Evolutionary conservation across 2,113 vertebrate genomes (phyloP), one percentile per base, ranked within the genome.

Genomic region (Megaceryle torquata): DNA sequence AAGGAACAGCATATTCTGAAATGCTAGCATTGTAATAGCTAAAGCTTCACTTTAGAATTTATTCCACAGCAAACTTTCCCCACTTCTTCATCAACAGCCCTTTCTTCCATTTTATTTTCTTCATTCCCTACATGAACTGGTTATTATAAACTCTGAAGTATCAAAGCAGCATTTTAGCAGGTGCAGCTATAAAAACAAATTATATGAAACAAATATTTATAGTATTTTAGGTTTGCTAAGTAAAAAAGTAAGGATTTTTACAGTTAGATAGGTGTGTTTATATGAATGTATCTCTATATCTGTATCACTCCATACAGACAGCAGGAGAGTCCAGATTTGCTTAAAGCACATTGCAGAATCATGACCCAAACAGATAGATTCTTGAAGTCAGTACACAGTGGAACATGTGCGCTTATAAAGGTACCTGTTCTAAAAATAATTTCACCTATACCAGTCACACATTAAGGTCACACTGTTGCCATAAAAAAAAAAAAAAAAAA

Each of bases 391-490:
- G 19, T 12, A 31, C 20, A 46, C 31, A 86, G 39, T 5, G 17
- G 14, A 94, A 78, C 28, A 21, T n/a, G 65, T 0, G 17, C 76
- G 69, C 28, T 75, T 79, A 17, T 37, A 84, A 51, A 70, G 5
- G 28, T 7, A 89, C 43, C 77, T 72, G 81, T 61, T 96, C 78
- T 74, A 91, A 87, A 93, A 93, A 95, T 91, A 91, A 48, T 84
- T 93, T 69, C 53, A 82, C 69, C 69, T 82, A 59, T 50, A 48
- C 60, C 39, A 28, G 39, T 74, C 68, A 80, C 21, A 94, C 71
- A 25, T 33, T 83, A 91, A 97, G 96, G 97, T 96, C 95, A 91
- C 21, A 21, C 69, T 87, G 96, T 92, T 96, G 89, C 89, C 82
- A 74, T 28, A 54, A 86, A 56, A 96, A 78, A n/a, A 54, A 86